Conservation (phyloP, 2,797 vertebrate genomes). For the Acanthurus tractus region DNA sequence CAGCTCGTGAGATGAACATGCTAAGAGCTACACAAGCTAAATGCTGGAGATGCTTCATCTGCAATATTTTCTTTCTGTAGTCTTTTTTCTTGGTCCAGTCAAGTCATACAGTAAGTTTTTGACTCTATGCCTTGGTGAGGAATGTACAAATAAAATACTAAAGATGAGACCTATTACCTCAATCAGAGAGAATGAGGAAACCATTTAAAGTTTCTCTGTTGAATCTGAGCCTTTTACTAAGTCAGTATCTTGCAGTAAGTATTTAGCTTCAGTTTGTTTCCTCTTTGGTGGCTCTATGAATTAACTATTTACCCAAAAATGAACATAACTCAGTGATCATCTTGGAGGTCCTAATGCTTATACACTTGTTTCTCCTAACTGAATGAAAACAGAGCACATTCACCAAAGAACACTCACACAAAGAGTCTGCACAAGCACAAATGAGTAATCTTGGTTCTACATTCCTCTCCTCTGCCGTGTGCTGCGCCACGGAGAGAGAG, state of each 20-base stretch:
- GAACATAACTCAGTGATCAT: not conserved
- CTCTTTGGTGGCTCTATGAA: not conserved
- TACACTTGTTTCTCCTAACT: not conserved
- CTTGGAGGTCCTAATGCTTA: not conserved
- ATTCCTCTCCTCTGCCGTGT: constrained; percentile 33
- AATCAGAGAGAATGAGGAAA: not conserved
- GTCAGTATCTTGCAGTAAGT: not conserved
- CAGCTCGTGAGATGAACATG: too few species aligned
- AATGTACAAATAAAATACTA: not conserved
- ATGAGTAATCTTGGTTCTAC: constrained; percentile 41
- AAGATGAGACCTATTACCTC: not conserved
- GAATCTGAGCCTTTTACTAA: not conserved
- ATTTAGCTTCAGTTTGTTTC: not conserved
- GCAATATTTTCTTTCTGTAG: too few species aligned
- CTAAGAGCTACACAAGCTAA: too few species aligned
- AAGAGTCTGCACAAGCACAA: constrained; percentile 29
- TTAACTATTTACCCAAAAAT: not conserved
- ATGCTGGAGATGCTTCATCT: too few species aligned
- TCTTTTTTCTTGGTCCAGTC: too few species aligned
- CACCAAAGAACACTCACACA: constrained; percentile 8
- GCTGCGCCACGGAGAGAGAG: constrained; percentile 19
- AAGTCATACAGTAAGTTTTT: not conserved
- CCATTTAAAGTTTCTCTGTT: too few species aligned
- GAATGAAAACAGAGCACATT: not conserved
- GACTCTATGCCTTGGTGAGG: not conserved